Evolutionary conservation across 30 jellyfish, hydroid and myxozoan genomes (phyloP).

Genomic region (Hydra vulgaris): DNA sequence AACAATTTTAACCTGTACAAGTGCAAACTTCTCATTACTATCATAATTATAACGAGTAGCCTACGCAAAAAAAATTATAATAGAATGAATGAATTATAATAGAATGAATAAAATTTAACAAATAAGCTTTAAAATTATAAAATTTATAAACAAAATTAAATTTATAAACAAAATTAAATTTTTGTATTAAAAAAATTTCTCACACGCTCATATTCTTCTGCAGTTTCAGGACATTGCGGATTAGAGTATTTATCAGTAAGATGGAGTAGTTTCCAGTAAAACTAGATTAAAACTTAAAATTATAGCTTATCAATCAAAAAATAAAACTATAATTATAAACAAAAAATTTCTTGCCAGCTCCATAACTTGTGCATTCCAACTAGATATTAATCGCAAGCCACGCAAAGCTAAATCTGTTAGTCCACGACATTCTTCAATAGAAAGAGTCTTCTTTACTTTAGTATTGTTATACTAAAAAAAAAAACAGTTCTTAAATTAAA

Average conservation of each 20-base stretch:
- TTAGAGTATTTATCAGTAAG: slow-evolving; percentile 80
- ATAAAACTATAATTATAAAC: background rate
- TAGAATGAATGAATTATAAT: no score
- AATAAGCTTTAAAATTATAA: background rate
- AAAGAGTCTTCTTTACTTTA: slow-evolving; percentile 8
- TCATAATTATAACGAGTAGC: slow-evolving; percentile 87
- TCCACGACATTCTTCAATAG: slow-evolving; percentile 46
- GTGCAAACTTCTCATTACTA: slow-evolving; percentile 89
- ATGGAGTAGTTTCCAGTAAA: slow-evolving; percentile 88
- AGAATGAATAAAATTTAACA: no score
- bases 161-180: no score
- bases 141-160: background rate
- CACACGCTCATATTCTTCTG: slow-evolving; percentile 89
- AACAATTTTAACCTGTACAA: slow-evolving; percentile 69
- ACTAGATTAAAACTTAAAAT: slow-evolving; percentile 29
- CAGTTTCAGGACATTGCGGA: slow-evolving; percentile 81
- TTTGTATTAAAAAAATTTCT: background rate
- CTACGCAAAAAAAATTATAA: no score
- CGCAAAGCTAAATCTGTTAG: slow-evolving; percentile 59
- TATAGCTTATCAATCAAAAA: background rate
- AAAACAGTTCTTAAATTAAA: background rate
- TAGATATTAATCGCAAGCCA: slow-evolving; percentile 64
- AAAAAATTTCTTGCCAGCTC: slow-evolving; percentile 48
- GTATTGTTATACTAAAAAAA: background rate
- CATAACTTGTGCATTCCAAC: slow-evolving; percentile 95